phyloP scores from a whole-genome alignment of 2,113 vertebrate species.

The Podiceps cristatus region DNA sequence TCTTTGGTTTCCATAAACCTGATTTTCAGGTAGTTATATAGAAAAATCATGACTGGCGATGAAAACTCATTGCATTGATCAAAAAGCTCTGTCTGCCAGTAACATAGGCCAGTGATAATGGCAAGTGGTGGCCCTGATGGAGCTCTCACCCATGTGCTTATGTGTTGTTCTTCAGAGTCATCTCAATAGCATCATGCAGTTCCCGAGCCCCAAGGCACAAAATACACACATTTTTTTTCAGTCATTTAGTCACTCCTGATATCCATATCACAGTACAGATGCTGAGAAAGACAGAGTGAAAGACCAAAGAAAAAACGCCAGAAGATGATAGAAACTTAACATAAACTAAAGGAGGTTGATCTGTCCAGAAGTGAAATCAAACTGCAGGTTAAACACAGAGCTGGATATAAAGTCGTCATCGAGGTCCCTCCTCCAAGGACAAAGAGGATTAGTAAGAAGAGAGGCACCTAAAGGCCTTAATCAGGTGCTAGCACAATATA shows the following conservation, averaged over 20 bases:
- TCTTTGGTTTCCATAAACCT: background rate
- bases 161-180: background rate
- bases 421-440: background rate
- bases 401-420: background rate
- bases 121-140: background rate
- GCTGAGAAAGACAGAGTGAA: background rate
- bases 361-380: background rate
- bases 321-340: background rate
- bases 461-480: background rate
- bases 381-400: background rate
- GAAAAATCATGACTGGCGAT: background rate
- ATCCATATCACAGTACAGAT: background rate
- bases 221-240: background rate
- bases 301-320: accelerated
- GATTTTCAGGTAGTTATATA: background rate
- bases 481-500: background rate
- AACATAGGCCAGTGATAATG: background rate
- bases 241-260: background rate
- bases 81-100: background rate
- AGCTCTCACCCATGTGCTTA: background rate
- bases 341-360: background rate
- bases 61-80: background rate
- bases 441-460: background rate
- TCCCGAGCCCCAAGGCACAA: background rate
- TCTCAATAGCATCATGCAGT: background rate